Evolutionary conservation across 2,113 vertebrate species (phyloP).

Genomic region (Gambusia holbrooki): DNA sequence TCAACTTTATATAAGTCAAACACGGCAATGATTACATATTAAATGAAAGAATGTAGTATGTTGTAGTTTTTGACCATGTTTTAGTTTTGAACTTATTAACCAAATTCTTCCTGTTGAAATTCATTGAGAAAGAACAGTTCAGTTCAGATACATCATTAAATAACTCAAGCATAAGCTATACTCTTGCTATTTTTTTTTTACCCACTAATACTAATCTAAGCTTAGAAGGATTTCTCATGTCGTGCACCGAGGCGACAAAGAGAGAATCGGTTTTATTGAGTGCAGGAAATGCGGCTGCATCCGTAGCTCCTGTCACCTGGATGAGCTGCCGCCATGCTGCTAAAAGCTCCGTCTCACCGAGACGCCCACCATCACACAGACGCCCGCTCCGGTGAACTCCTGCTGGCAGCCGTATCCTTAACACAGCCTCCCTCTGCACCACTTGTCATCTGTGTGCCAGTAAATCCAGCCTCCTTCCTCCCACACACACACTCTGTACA

Average conservation of each 20-base stretch:
- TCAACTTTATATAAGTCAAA: too few relatives aligned
- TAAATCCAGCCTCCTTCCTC: constrained; percentile 49
- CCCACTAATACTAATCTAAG: background rate
- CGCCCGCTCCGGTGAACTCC: constrained; percentile 44
- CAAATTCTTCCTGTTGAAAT: too few relatives aligned
- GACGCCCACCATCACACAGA: constrained; percentile 50
- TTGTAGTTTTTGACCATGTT: too few relatives aligned
- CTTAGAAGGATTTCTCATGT: background rate
- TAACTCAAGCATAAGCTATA: background rate
- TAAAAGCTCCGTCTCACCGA: constrained; percentile 53
- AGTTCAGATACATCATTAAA: background rate
- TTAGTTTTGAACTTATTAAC: too few relatives aligned
- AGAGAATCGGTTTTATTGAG: background rate
- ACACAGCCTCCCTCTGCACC: constrained; percentile 50
- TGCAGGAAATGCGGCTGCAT: constrained; percentile 5
- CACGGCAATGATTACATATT: too few relatives aligned
- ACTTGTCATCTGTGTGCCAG: constrained; percentile 61
- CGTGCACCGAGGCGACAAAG: background rate
- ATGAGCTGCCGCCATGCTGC: constrained; percentile 43
- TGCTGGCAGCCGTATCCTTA: constrained; percentile 61
- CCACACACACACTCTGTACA: constrained; percentile 19
- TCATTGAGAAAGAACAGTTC: background rate
- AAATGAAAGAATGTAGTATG: too few relatives aligned
- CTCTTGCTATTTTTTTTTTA: background rate
- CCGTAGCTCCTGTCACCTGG: constrained; percentile 37